phyloP scores from a whole-genome alignment of 2,888 invertebrate species.

The Cephus pulcher region DNA sequence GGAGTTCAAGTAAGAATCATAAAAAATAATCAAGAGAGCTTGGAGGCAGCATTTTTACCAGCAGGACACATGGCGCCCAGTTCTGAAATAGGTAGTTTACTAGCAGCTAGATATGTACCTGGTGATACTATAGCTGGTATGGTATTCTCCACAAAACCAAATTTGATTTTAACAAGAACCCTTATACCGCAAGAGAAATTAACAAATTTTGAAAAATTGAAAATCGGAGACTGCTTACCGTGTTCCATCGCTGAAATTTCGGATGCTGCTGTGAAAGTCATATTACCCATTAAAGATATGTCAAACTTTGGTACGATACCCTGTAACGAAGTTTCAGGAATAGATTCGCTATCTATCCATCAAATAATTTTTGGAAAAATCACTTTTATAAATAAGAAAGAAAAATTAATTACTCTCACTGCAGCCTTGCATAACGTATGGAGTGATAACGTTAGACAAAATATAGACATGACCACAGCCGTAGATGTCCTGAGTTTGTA shows the following conservation, averaged over 20 bases:
- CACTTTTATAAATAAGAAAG: slow-evolving; percentile 35
- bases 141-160: slow-evolving; percentile 51
- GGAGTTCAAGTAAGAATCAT: slow-evolving; percentile 49
- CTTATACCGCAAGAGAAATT: slow-evolving; percentile 37
- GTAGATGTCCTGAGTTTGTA: slow-evolving; percentile 51
- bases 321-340: slow-evolving; percentile 26
- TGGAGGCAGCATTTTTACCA: slow-evolving; percentile 49
- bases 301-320: slow-evolving; percentile 40
- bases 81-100: slow-evolving; percentile 43
- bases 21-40: slow-evolving; percentile 22
- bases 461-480: slow-evolving; percentile 34
- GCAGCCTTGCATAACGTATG: slow-evolving; percentile 45
- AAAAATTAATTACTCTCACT: slow-evolving; percentile 40
- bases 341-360: slow-evolving; percentile 34
- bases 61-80: slow-evolving; percentile 58
- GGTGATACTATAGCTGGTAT: slow-evolving; percentile 50
- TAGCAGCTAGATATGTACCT: slow-evolving; percentile 44
- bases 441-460: slow-evolving; percentile 30
- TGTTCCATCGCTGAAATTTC: slow-evolving; percentile 47
- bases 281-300: slow-evolving; percentile 46
- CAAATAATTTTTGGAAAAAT: slow-evolving; percentile 54
- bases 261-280: slow-evolving; percentile 39
- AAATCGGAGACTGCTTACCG: slow-evolving; percentile 45
- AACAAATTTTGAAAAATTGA: slow-evolving; percentile 38
- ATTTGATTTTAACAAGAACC: slow-evolving; percentile 48